Conservation (phyloP, 2,113 vertebrate species). For the Trochalopteron elliotii region DNA sequence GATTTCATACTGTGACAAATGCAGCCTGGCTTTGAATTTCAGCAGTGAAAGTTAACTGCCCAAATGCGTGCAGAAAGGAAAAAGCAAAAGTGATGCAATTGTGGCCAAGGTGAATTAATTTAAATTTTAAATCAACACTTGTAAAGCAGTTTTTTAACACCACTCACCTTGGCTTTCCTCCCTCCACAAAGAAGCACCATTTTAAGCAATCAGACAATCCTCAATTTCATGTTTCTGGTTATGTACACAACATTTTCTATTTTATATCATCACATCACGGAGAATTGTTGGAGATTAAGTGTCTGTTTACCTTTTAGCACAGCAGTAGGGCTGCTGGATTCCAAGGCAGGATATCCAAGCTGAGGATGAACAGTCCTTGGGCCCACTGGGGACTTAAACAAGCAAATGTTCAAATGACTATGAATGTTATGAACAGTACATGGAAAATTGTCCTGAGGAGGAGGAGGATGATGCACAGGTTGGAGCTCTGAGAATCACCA, state of each 20-base stretch:
- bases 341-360: background rate
- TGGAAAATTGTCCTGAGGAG: background rate
- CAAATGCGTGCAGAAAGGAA: background rate
- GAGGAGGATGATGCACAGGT: accelerated
- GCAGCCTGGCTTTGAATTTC: slow-evolving; percentile 13
- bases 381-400: background rate
- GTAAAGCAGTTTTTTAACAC: background rate
- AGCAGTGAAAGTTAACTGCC: background rate
- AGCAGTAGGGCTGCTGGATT: background rate
- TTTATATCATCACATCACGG: background rate
- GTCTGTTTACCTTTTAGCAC: background rate
- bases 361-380: background rate
- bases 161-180: background rate
- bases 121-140: background rate
- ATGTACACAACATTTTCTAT: background rate
- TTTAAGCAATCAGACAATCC: background rate
- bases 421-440: background rate
- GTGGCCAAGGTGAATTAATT: background rate
- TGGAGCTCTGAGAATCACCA: background rate
- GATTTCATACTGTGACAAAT: slow-evolving; percentile 21
- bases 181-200: background rate
- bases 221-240: background rate
- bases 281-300: background rate
- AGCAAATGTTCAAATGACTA: background rate
- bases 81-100: slow-evolving; percentile 1